Evolutionary conservation across 64 coral and sea anemone species (phyloP).

Genomic region (Hydrozoanthus tunicans): DNA sequence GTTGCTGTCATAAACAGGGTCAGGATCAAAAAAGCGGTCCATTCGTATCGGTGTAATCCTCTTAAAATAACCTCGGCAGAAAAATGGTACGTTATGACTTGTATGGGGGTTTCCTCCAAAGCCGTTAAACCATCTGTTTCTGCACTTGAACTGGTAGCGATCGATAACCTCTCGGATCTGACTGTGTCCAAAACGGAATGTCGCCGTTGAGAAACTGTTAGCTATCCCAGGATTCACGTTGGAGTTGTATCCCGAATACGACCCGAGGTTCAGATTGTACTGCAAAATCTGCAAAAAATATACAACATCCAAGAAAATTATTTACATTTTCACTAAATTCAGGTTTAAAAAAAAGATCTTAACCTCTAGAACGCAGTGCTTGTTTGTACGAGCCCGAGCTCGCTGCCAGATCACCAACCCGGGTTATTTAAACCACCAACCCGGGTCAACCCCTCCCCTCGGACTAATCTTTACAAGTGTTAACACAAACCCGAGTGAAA

Average conservation of each 20-base stretch:
- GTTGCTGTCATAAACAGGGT: neutral
- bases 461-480: too few species aligned
- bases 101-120: neutral
- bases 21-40: conserved; percentile 51
- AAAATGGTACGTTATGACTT: too few species aligned
- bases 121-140: neutral
- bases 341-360: neutral
- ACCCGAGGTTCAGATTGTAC: neutral
- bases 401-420: too few species aligned
- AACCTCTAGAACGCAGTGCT: neutral
- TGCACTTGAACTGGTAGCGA: neutral
- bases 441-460: too few species aligned
- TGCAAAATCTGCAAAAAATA: conserved; percentile 2
- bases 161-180: conserved; percentile 38
- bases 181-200: conserved; percentile 46
- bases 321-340: neutral
- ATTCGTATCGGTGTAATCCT: neutral
- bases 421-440: too few species aligned
- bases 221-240: conserved; percentile 4
- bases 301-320: neutral
- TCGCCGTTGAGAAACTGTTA: conserved; percentile 37
- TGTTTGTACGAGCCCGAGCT: too few species aligned
- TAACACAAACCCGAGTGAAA: too few species aligned
- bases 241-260: neutral
- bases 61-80: neutral